Conservation (phyloP, 2,888 invertebrate genomes). For the Xestia sexstrigata region DNA sequence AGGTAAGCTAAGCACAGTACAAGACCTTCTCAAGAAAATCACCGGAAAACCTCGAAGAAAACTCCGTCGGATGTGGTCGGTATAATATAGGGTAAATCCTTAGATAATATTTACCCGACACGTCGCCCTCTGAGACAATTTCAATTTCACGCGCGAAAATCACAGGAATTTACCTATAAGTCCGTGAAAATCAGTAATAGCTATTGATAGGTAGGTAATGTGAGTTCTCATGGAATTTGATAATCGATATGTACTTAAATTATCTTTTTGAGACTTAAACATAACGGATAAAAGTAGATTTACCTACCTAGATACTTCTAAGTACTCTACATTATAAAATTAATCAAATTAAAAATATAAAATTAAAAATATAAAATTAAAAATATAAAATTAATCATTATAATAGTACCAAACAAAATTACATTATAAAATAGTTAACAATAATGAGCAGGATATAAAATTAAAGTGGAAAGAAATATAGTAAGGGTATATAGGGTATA, state of each 20-base stretch:
- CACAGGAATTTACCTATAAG: constrained; percentile 58
- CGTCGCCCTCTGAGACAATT: constrained; percentile 58
- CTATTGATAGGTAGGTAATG: constrained; percentile 29
- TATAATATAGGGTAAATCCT: constrained; percentile 66
- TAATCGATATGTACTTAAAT: neutral
- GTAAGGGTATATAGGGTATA: no score
- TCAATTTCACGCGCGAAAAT: constrained; percentile 73
- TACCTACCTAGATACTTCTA: no score
- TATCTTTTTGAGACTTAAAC: neutral
- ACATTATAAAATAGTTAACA: no score
- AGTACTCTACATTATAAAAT: no score
- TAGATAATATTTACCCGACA: constrained; percentile 56
- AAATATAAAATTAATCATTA: no score
- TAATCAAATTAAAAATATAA: no score
- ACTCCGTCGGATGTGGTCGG: constrained; percentile 33
- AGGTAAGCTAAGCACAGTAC: neutral
- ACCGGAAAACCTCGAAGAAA: constrained; percentile 36
- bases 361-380: no score
- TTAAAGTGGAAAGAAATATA: no score
- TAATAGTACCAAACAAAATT: no score
- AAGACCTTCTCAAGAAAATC: constrained; percentile 16
- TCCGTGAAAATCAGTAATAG: constrained; percentile 32
- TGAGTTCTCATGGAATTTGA: constrained; percentile 9
- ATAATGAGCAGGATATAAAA: no score
- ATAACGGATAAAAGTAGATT: neutral